A percentile compares a stretch with the other conserved stretches of the same genome.
Conservation (phyloP, 92 coral and sea anemone genomes). For the Palythoa caribaeorum region DNA sequence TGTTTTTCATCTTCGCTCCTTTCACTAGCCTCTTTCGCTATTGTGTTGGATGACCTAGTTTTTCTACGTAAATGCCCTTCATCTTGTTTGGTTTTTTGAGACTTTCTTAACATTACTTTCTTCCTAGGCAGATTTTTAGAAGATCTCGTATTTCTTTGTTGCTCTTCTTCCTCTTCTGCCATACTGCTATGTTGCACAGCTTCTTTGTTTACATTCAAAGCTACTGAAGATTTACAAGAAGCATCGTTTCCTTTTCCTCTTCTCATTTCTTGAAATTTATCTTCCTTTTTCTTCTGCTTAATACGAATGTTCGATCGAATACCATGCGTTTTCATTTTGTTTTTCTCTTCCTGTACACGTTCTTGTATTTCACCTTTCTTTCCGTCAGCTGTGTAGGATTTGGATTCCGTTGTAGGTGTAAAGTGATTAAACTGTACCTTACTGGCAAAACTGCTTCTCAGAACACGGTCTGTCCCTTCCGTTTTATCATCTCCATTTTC, state of each 20-base stretch:
- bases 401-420: neutral
- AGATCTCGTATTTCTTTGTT: neutral
- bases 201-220: neutral
- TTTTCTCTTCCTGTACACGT: neutral
- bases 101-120: neutral
- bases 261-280: neutral
- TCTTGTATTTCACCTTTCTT: neutral
- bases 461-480: neutral
- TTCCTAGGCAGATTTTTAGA: neutral
- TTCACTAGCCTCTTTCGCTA: neutral
- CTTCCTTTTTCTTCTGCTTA: neutral
- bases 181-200: neutral
- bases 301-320: neutral
- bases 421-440: neutral
- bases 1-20: neutral
- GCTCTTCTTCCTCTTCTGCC: neutral
- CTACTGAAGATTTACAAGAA: neutral
- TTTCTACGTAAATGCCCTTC: slow-evolving; percentile 28
- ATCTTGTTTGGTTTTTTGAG: neutral
- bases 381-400: neutral
- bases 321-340: neutral
- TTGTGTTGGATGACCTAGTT: neutral
- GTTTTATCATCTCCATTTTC: neutral
- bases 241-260: neutral
- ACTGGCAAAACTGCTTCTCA: neutral